Base-by-base conservation (phyloP, 2,888 invertebrate genomes). In the Hermaeophaga mercurialis region DNA sequence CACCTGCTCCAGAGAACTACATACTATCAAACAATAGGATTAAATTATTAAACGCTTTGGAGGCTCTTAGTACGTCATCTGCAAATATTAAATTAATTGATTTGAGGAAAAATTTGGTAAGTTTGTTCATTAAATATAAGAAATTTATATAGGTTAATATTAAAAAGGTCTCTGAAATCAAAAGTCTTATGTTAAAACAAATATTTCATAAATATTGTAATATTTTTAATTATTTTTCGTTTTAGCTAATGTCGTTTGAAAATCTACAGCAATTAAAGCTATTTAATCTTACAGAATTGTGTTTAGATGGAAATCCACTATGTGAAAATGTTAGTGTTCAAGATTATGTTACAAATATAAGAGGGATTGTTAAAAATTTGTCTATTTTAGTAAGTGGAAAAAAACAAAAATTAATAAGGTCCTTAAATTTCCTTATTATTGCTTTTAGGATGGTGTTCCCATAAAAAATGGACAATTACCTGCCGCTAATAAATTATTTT, bases 231-330 rank as follows among this genome's bases (percentile, higher is more conserved):
- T n/a, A n/a, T n/a, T n/a, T 47, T 52, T 34, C 11, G 5, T 70
- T 71, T 61, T 60, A 75, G 75, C 68, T 76, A 54, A 55, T 56
- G 38, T 63, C 68, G 48, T 59, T 70, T 31, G 44, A 59, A 55
- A 26, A 62, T 45, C 34, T 68, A 31, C 28, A 39, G 9, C 34
- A 54, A 8, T 52, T 77, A 34, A 71, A 67, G 39, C 54, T 65
- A 11, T 68, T 71, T 57, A 54, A 62, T 31, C 60, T 76, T 15
- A 71, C 66, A 39, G 71, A 74, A 28, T 59, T 91, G 6, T 77
- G 74, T 60, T 72, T 91, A 22, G 87, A 89, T 66, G 86, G 85
- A 0, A 91, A 91, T 77, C 87, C 88, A 0, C 65, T 91, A 0
- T 89, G 89, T 70, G 81, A 82, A 47, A 83, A 85, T 65, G 87